These are phyloP conservation scores for Busseola fusca DNA, from an alignment of 2,888 invertebrate genomes.

Conservation along the genomic window DNA sequence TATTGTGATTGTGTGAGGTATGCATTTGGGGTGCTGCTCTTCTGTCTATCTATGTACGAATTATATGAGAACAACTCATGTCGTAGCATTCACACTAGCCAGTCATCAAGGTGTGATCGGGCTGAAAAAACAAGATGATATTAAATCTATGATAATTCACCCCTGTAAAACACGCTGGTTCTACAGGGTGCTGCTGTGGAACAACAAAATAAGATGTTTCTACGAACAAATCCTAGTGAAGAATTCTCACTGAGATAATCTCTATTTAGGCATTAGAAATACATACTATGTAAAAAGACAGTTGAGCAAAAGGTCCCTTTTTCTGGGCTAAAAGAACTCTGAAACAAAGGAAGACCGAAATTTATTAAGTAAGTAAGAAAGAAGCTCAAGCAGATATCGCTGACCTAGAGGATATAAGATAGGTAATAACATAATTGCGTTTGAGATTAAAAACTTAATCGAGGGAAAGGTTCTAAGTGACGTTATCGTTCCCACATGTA, in stretches of 20 bases:
- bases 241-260: not conserved
- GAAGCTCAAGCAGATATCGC: not conserved
- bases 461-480: slow-evolving; percentile 26
- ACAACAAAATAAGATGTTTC: not conserved
- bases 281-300: not conserved
- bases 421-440: slow-evolving; percentile 12
- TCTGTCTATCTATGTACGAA: not conserved
- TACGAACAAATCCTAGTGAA: not conserved
- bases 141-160: not conserved
- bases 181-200: too few relatives aligned
- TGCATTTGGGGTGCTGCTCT: not conserved
- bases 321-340: not conserved
- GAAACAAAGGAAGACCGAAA: not conserved
- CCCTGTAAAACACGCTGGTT: not conserved
- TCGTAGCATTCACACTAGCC: not conserved
- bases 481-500: slow-evolving; percentile 17
- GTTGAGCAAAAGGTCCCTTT: not conserved
- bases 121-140: not conserved
- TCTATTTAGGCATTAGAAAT: not conserved
- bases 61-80: not conserved
- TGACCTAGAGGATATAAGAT: slow-evolving; percentile 22
- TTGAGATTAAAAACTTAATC: slow-evolving; percentile 34
- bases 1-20: not conserved
- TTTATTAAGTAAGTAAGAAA: not conserved
- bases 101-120: too few relatives aligned